Evolutionary conservation across 2,888 invertebrate genomes (phyloP).

Genomic region (Leptinotarsa juncta): DNA sequence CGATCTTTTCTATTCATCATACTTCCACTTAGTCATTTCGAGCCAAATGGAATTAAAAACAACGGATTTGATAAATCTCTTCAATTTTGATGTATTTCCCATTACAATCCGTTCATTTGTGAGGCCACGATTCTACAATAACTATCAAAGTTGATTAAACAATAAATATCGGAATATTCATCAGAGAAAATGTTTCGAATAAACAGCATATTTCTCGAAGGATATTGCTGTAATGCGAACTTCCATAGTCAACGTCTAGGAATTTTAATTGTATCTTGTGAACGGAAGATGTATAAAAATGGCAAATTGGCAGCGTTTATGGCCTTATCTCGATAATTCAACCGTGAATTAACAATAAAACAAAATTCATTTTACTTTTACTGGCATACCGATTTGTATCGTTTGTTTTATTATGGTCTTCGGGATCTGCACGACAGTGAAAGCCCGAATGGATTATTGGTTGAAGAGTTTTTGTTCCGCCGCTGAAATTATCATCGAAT

Average conservation of each 20-base stretch:
- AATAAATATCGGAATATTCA: conserved; percentile 43
- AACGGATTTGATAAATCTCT: conserved; percentile 30
- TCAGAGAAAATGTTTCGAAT: conserved; percentile 31
- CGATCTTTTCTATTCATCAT: not conserved
- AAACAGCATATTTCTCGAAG: conserved; percentile 24
- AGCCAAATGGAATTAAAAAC: conserved; percentile 26
- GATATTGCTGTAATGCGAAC: conserved; percentile 27
- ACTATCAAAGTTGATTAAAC: conserved; percentile 42
- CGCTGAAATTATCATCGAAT: conserved; percentile 26
- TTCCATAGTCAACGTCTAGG: conserved; percentile 40
- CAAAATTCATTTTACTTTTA: conserved; percentile 40
- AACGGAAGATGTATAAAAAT: conserved; percentile 41
- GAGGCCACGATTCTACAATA: conserved; percentile 40
- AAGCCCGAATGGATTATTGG: conserved; percentile 34
- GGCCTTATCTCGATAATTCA: conserved; percentile 37
- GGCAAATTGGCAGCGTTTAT: conserved; percentile 43
- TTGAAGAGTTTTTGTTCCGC: conserved; percentile 30
- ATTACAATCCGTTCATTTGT: conserved; percentile 34
- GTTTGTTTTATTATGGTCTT: conserved; percentile 38
- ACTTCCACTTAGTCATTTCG: conserved; percentile 1
- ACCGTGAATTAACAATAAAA: conserved; percentile 41
- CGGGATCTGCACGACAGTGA: conserved; percentile 41
- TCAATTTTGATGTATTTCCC: conserved; percentile 33
- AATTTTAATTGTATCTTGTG: conserved; percentile 45
- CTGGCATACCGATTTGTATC: conserved; percentile 42